Evolutionary conservation across 2,888 invertebrate genomes (phyloP), one percentile per base, ranked within the genome.

Genomic region (Acholoe squamosa): DNA sequence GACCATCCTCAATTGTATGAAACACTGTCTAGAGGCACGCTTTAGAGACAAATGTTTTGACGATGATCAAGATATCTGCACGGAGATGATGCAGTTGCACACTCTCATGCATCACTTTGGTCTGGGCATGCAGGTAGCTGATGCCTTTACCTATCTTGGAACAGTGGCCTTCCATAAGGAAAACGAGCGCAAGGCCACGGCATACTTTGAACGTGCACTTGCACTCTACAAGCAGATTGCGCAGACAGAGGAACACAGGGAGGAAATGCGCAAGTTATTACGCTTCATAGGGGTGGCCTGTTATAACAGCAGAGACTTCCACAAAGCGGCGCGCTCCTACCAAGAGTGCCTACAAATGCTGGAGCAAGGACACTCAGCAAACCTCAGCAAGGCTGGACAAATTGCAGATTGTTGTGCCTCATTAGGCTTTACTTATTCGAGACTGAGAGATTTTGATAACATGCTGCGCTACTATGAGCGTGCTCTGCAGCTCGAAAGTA

Each of bases 321-420:
- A 89, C 28, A 86, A 90, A 77, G 92, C 92, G 12, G 91, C 90
- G 0, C 84, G 71, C 22, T 89, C 89, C 0, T 92, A 92, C 77
- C 90, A 89, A n/a, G 92, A 92, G 67, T 91, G 92, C 56, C 80
- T 92, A 31, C 76, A 89, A 28, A 51, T 91, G 80, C 86, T 92
- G 28, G 91, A 91, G 61, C 90, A 86, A 19, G 84, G 84, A n/a
- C 61, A 67, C 22, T 33, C 89, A 14, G n/a, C 71, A 10, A 90
- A 91, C 51, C 28, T 89, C 22, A 56, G 77, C 12, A 91, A 90
- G 61, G 33, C 91, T 31, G 76, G 89, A 0, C 92, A 91, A 56
- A 89, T 92, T 16, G 91, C 91, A 14, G 91, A 91, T n/a, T 91
- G 91, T 43, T 91, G 91, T 84, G 91, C 91, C 43, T 89, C 91